Evolutionary conservation across 1,140 invertebrate genomes (phyloP).

Genomic region (Dendroctonus ponderosae): DNA sequence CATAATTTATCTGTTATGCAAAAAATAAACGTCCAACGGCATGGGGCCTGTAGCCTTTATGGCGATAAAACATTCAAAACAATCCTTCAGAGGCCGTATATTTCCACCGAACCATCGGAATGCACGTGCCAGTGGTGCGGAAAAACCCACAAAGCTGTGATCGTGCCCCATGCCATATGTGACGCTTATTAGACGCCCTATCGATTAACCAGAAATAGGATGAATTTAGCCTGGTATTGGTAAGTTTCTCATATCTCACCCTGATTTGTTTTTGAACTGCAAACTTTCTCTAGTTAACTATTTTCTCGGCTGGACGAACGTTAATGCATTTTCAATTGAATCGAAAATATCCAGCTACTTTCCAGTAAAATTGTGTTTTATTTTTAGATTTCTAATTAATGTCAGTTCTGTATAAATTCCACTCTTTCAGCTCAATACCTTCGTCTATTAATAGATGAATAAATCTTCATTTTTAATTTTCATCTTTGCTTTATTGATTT

Average conservation of each 20-base stretch:
- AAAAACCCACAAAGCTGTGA: conserved; percentile 31
- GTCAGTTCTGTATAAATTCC: no score
- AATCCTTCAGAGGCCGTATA: conserved; percentile 1
- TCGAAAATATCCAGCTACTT: no score
- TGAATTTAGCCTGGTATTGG: conserved; percentile 28
- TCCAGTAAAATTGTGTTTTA: no score
- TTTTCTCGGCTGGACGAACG: no score
- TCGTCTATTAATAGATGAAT: no score
- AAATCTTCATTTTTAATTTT: no score
- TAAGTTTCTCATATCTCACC: conserved; percentile 16
- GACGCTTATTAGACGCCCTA: conserved; percentile 29
- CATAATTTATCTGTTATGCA: no score
- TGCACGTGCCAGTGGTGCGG: conserved; percentile 21
- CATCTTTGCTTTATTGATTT: no score
- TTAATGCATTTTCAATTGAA: no score
- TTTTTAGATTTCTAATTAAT: no score
- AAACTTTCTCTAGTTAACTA: conserved; percentile 6
- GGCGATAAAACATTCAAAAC: conserved; percentile 2
- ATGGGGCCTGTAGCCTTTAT: background rate
- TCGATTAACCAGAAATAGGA: conserved; percentile 34
- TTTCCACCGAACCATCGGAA: conserved; percentile 3
- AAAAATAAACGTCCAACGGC: background rate
- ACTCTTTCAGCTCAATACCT: no score
- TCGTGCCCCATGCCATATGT: conserved; percentile 31
- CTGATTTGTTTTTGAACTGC: conserved; percentile 21